Base-by-base conservation (phyloP, 2,888 invertebrate species). In the Clitarchus hookeri region DNA sequence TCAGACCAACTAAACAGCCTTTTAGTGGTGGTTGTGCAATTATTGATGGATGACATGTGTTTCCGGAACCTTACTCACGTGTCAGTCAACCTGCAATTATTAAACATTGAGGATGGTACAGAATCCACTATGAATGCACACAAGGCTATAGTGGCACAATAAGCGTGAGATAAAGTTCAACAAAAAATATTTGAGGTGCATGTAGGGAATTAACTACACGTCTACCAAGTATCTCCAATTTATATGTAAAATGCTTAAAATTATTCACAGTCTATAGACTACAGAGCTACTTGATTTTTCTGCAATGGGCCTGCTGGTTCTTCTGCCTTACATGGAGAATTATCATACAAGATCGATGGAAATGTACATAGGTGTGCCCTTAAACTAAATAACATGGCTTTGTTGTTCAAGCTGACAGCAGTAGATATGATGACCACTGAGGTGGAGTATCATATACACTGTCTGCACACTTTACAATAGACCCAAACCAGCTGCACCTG, bases 381-480 rank as follows among this genome's bases (percentile, higher is more conserved):
- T 65, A 23, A 77, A 77, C 65, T 85, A 23, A 23, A 3, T 3
- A 65, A 85, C 78, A 53, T 16, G 6, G 27, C 26, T 44, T 77
- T 85, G 44, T 27, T 79, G 53, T 6, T 65, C 0, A 85, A 77
- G 44, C 85, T 85, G 19, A 0, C 78, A 27, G 11, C 65, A 65
- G 78, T 12, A 12, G 85, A 85, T 26, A 48, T 77, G 78, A 13
- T 77, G 78, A 65, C 85, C 19, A 25, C 13, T 77, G 85, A 85
- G 26, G 85, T 12, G 19, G 54, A 85, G 53, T 85, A 85, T 25
- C 85, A 79, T 53, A 11, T 26, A 48, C 48, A 48, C 16, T 48
- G 48, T 16, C 48, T 48, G 48, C 48, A 16, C 48, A 48, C 48
- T 48, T 13, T 48, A 48, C 0, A 8, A 48, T 16, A 48, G 0